Evolutionary conservation across 2,888 invertebrate genomes (phyloP).

Genomic region (Thymelicus acteon): DNA sequence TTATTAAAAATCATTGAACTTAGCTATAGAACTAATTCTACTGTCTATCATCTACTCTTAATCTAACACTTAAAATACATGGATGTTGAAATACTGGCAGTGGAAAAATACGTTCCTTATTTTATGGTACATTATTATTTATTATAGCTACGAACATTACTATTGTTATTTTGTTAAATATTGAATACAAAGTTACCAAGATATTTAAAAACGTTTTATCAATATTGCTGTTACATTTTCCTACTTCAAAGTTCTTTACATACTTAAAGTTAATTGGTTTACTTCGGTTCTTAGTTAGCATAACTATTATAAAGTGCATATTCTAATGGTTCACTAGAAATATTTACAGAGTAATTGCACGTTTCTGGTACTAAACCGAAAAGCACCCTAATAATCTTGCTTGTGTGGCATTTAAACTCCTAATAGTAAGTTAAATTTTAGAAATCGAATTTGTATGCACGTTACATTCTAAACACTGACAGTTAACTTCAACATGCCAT

Average conservation of each 20-base stretch:
- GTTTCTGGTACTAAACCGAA: constrained; percentile 40
- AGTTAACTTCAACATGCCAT: constrained; percentile 47
- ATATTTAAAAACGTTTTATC: constrained; percentile 3
- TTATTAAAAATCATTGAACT: constrained; percentile 83
- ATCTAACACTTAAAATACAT: constrained; percentile 61
- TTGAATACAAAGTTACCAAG: constrained; percentile 29
- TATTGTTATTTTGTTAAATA: constrained; percentile 36
- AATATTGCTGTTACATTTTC: constrained; percentile 20
- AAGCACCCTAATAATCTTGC: constrained; percentile 29
- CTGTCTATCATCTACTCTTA: constrained; percentile 64
- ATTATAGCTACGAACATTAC: constrained; percentile 39
- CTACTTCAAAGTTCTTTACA: constrained; percentile 21
- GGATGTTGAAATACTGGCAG: constrained; percentile 84
- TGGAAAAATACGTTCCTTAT: constrained; percentile 79
- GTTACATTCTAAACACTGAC: constrained; percentile 41
- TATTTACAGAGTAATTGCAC: constrained; percentile 68
- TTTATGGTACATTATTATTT: constrained; percentile 45
- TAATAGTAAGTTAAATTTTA: not conserved
- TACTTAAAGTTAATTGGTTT: constrained; percentile 13
- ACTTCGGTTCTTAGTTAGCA: constrained; percentile 7
- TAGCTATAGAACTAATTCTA: constrained; percentile 60
- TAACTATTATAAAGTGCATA: constrained; percentile 44
- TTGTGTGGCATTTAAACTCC: not conserved
- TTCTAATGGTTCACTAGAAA: constrained; percentile 46
- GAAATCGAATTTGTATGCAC: constrained; percentile 4